Conservation (phyloP, 2,888 invertebrate genomes). For the Caenorhabditis wallacei region DNA sequence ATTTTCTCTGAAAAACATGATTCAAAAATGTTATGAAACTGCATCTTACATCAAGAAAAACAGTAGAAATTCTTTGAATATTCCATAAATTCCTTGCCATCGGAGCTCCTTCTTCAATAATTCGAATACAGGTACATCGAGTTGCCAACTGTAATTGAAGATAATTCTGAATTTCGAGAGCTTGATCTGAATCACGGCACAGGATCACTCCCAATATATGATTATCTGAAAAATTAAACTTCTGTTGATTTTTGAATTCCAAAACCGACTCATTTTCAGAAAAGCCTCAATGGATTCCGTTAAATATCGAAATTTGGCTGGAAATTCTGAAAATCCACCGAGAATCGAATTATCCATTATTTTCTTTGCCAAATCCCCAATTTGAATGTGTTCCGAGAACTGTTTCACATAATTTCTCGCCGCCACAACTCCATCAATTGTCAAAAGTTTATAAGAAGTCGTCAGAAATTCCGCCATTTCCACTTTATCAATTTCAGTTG, state of each 20-base stretch:
- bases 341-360: slow-evolving; percentile 33
- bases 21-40: not conserved
- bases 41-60: slow-evolving; percentile 50
- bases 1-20: slow-evolving; percentile 31
- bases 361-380: not conserved
- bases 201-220: slow-evolving; percentile 48
- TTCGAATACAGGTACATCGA: slow-evolving; percentile 15
- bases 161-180: slow-evolving; percentile 39
- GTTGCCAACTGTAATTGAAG: slow-evolving; percentile 32
- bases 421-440: slow-evolving; percentile 46
- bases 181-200: slow-evolving; percentile 50
- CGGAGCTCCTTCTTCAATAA: slow-evolving; percentile 36
- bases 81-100: slow-evolving; percentile 38
- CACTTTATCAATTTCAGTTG: slow-evolving; percentile 14
- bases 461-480: slow-evolving; percentile 39
- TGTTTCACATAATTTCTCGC: slow-evolving; percentile 43
- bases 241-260: not conserved
- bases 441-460: slow-evolving; percentile 25
- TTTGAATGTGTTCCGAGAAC: not conserved
- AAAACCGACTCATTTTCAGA: slow-evolving; percentile 46
- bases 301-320: slow-evolving; percentile 49
- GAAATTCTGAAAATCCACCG: slow-evolving; percentile 57
- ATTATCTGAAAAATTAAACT: slow-evolving; percentile 31
- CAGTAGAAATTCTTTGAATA: slow-evolving; percentile 48
- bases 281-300: slow-evolving; percentile 43